phyloP scores from a whole-genome alignment of 2,113 vertebrate genomes.

The chimpanzee (Pan troglodytes) region NHGRI_mPanTro3-v2.1_pri NC_072417.2:78585001-78585500 shows the following conservation, averaged over 20 bases:
- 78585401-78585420: not conserved
- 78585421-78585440: not conserved
- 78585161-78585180: not conserved
- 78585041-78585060: not conserved
- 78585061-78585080: not conserved
- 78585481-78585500: too few relatives aligned
- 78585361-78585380: not conserved
- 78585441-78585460: not conserved
- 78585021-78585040: conserved; percentile 5
- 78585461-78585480: too few relatives aligned
- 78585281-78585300: not conserved
- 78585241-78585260: not conserved
- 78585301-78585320: not conserved
- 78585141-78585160: not conserved
- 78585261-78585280: not conserved
- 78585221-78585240: fast-evolving
- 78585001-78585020: conserved; percentile 9
- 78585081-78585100: not conserved
- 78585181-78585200: too few relatives aligned
- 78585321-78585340: not conserved
- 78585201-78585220: not conserved
- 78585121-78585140: not conserved
- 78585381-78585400: not conserved
- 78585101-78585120: not conserved
- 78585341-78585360: not conserved